A percentile compares a stretch with the other conserved stretches of the same genome.
Evolutionary conservation across 2,888 invertebrate species (phyloP).

Genomic region (Rutpela maculata): DNA sequence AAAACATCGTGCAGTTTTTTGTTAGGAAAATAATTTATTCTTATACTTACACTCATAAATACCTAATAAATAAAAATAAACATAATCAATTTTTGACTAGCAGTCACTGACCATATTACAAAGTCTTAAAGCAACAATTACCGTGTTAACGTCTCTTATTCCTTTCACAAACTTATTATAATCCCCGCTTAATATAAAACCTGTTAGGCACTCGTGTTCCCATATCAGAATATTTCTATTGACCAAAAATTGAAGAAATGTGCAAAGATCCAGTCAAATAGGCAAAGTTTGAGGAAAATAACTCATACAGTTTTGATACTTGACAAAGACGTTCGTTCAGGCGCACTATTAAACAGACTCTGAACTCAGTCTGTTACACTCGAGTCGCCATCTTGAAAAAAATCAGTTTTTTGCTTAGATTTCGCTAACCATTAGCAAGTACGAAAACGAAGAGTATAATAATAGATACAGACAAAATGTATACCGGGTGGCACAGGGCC

Average conservation of each 20-base stretch:
- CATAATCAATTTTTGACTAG: slow-evolving; percentile 5
- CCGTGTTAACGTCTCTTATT: not conserved
- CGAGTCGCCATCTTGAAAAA: no score
- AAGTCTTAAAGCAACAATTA: not conserved
- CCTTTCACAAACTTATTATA: not conserved
- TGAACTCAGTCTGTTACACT: no score
- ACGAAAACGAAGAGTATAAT: no score
- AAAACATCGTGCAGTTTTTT: slow-evolving; percentile 36
- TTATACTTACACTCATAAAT: slow-evolving; percentile 41
- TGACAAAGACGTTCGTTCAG: no score
- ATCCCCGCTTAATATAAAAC: not conserved
- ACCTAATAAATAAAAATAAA: slow-evolving; percentile 7
- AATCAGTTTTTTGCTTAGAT: no score
- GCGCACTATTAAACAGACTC: no score
- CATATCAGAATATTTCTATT: not conserved
- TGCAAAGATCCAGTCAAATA: no score
- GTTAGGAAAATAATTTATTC: slow-evolving; percentile 34
- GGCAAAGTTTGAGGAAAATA: no score
- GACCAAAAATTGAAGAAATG: not conserved
- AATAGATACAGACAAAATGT: no score
- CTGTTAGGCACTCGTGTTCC: not conserved
- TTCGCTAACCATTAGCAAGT: no score
- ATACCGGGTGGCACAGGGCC: no score
- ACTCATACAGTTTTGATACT: no score
- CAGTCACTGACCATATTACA: not conserved